Percentiles rank a stretch among this genome's conserved stretches.
phyloP scores from a whole-genome alignment of 2,888 invertebrate species.

The Campaea margaritaria region DNA sequence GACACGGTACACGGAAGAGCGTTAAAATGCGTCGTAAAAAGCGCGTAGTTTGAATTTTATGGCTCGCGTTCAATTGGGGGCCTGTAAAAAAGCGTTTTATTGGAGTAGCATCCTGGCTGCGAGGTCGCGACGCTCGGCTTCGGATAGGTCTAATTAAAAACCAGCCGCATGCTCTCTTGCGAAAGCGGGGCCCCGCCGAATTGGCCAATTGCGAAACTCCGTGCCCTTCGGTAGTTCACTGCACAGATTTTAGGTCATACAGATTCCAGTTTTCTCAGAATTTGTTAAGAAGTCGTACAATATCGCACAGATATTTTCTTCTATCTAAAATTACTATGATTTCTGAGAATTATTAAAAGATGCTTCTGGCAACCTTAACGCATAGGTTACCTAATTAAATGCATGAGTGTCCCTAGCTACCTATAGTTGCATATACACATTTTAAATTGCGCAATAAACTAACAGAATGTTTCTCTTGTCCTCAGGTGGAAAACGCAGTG shows the following conservation, averaged over 20 bases:
- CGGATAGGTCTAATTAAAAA: constrained; percentile 82
- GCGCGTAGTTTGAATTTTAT: constrained; percentile 81
- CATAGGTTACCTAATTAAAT: background rate
- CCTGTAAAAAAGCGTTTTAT: constrained; percentile 83
- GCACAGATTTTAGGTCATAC: constrained; percentile 45
- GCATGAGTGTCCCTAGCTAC: background rate
- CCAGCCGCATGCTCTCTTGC: constrained; percentile 70
- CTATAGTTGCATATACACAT: constrained; percentile 16
- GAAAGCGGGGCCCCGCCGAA: constrained; percentile 64
- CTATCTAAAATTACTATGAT: constrained; percentile 17
- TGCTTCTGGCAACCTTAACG: constrained; percentile 6
- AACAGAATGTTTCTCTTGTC: constrained; percentile 51
- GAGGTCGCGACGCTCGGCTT: constrained; percentile 70
- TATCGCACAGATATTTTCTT: constrained; percentile 31
- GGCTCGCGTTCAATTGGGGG: constrained; percentile 79
- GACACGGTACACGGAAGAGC: constrained; percentile 76
- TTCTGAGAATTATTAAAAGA: constrained; percentile 12
- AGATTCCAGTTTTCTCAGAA: constrained; percentile 38
- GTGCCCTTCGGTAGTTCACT: constrained; percentile 63
- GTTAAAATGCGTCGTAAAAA: constrained; percentile 80
- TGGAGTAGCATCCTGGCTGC: constrained; percentile 79
- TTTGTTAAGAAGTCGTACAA: constrained; percentile 34
- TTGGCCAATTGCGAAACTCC: constrained; percentile 62
- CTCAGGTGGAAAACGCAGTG: constrained; percentile 59
- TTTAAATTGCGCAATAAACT: constrained; percentile 22